Evolutionary conservation across 1,140 invertebrate genomes (phyloP), one percentile per base, ranked within the genome.

Genomic region (Temnothorax longispinosus): DNA sequence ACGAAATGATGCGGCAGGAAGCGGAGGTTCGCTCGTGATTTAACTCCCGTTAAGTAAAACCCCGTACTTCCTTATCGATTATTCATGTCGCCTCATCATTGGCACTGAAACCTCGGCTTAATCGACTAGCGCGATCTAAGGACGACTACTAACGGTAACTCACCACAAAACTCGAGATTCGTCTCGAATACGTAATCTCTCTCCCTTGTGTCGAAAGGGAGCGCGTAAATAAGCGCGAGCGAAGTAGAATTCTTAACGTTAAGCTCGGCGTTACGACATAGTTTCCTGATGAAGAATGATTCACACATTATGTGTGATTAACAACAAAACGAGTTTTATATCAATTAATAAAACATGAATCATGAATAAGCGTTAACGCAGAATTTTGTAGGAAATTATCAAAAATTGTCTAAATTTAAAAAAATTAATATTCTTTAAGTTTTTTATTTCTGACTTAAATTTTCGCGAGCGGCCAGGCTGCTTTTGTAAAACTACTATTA

Each of bases 31-130:
- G 91, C 90, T 89, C 89, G 88, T 93, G 92, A 93, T 93, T 93
- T 92, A 93, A 93, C 90, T 93, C 86, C 91, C 90, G 88, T 91
- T 91, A 85, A 92, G 90, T 74, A 89, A 92, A 93, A 87, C 64
- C 90, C 91, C 88, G 54, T 90, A 85, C 80, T 92, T 92, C 92
- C 92, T 92, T 87, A 86, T 92, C 88, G 88, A 88, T 91, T 91
- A 87, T 87, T 90, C 81, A 64, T 72, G 67, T 90, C 74, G 77
- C 62, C 80, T 69, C 65, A 85, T 90, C 87, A 78, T 27, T 87
- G 52, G 41, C 7, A 67, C 64, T 56, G 77, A 71, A 85, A 85
- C 75, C 78, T 60, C 62, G 85, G 27, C 80, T 87, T 77, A 54
- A 85, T 90, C 89, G 88, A 71, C 41, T 71, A 81, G 21, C 32